Base-by-base conservation (phyloP, 2,888 invertebrate species). In the Tenthredo amoena region DNA sequence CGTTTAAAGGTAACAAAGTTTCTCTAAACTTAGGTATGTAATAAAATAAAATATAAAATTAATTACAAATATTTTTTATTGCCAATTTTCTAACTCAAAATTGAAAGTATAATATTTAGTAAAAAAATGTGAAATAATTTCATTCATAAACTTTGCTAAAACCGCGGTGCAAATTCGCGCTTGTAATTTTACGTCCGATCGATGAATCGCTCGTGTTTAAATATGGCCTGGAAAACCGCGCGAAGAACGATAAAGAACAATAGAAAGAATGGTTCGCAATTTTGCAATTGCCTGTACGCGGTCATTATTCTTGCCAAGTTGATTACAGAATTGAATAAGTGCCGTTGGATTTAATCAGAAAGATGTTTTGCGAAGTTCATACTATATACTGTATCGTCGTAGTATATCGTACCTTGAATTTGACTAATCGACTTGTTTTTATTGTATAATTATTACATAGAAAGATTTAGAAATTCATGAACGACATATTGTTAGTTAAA, bases 261-360 rank as follows among this genome's bases (percentile, higher is more conserved):
- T 50, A 15, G 50, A 31, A 77, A 34, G 18, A 77, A 77, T 50
- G 4, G 77, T 31, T 77, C 18, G 18, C 68, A 43, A 74, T 74
- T 74, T 43, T 37, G 72, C 43, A 43, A 74, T 74, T 21, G 72
- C 21, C 68, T 18, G 68, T 68, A 68, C 72, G 72, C 68, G 72
- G 72, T 43, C 72, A 43, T 74, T 74, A 43, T 74, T 74, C 72
- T 43, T 74, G 9, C 9, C 72, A 26, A 31, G 21, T n/a, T 74
- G 40, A 74, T 74, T 74, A 43, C 40, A 34, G 34, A 34, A 68
- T 68, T 68, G 68, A 31, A 68, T 68, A 34, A 68, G 31, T 68
- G 68, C 15, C 34, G 68, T 68, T 26, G 18, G 26, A 68, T 68
- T 34, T 18, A 68, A 68, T 68, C 68, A 31, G 34, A 34, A 68